phyloP scores from a whole-genome alignment of 2,888 invertebrate species.

The Lapara coniferarum region DNA sequence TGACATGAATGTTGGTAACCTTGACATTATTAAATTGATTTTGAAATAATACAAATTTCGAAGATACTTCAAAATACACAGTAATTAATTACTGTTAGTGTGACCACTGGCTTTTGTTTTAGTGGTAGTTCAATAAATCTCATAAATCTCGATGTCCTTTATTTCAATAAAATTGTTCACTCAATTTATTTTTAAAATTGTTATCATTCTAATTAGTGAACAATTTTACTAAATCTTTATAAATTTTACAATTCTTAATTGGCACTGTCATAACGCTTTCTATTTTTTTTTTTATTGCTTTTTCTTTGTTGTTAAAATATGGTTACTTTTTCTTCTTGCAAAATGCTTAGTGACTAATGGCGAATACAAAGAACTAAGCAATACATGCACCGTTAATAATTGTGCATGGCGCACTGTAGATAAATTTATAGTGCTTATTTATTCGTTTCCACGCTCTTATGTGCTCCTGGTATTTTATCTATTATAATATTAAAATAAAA shows the following conservation, averaged over 20 bases:
- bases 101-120: neutral
- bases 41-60: neutral
- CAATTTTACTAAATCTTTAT: neutral
- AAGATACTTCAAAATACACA: neutral
- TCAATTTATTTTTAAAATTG: neutral
- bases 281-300: neutral
- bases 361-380: slow-evolving; percentile 34
- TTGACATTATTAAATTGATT: too few relatives aligned
- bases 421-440: slow-evolving; percentile 42
- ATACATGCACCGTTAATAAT: slow-evolving; percentile 27
- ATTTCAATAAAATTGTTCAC: neutral
- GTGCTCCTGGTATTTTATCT: slow-evolving; percentile 40
- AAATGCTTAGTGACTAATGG: slow-evolving; percentile 46
- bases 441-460: slow-evolving; percentile 37
- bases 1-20: too few relatives aligned
- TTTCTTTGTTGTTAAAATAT: slow-evolving; percentile 12
- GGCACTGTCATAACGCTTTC: slow-evolving; percentile 9
- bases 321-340: slow-evolving; percentile 22
- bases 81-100: neutral
- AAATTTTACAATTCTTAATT: neutral
- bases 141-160: neutral
- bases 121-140: neutral
- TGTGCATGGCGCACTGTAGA: slow-evolving; percentile 51
- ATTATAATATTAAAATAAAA: too few relatives aligned
- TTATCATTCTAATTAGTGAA: neutral